Base-by-base conservation (phyloP, 2,888 invertebrate genomes). In the Papilio demoleus region DNA sequence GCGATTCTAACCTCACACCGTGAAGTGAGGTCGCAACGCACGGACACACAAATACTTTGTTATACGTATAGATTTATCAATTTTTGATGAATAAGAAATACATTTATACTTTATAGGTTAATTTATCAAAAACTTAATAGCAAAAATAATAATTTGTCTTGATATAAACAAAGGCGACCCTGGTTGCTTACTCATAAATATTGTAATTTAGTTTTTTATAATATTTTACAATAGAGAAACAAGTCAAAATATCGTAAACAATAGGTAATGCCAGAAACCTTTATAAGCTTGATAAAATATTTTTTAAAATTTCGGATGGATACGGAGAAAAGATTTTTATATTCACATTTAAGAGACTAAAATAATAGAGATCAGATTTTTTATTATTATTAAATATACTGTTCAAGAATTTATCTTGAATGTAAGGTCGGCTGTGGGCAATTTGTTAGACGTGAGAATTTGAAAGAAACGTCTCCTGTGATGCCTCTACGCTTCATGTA, bases 371-470 rank as follows among this genome's bases (percentile, higher is more conserved):
- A n/a, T n/a, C n/a, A n/a, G n/a, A n/a, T n/a, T n/a, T n/a, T n/a
- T n/a, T n/a, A n/a, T n/a, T n/a, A n/a, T 38, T 14, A 12, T 38
- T 38, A 38, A 24, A 50, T 22, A 50, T 47, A 42, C 27, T 31
- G 42, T 65, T 38, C n/a, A 19, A 45, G 65, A 34, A 59, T 58
- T 65, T 42, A n/a, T n/a, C n/a, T 45, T 58, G 22, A 47, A 47
- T 24, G 31, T 58, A 17, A 47, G 58, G 59, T 47, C 58, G 45
- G 36, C n/a, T n/a, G n/a, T 11, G 27, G n/a, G 4, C 6, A 42
- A 42, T 42, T 42, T 1, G 8, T 9, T 42, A 8, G 1, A 9
- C 36, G 36, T 36, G 1, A 42, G 1, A 42, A 31, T n/a, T n/a
- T n/a, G n/a, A n/a, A n/a, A n/a, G n/a, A n/a, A n/a, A n/a, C n/a